phyloP scores from a whole-genome alignment of 2,797 vertebrate genomes.

The Tinamus major region DNA sequence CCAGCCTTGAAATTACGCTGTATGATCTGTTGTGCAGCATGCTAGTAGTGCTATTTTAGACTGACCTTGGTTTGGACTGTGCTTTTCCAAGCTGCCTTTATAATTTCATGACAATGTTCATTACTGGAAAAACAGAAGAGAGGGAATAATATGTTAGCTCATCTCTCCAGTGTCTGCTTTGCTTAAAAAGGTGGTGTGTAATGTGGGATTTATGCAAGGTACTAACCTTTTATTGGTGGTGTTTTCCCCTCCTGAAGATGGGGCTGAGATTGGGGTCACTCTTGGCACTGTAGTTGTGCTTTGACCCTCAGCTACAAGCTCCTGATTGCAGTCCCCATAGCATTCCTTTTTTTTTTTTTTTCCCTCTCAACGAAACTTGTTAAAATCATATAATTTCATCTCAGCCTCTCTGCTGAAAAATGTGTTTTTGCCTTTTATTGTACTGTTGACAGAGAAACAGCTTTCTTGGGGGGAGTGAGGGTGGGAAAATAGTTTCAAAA shows the following conservation, averaged over 20 bases:
- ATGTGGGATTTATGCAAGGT: neutral
- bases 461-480: neutral
- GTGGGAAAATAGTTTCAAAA: neutral
- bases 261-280: neutral
- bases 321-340: neutral
- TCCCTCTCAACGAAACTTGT: too few relatives aligned
- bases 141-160: neutral
- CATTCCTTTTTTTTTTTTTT: neutral
- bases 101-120: neutral
- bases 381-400: neutral
- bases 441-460: neutral
- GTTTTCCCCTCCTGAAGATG: neutral
- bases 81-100: neutral
- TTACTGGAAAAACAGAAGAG: neutral
- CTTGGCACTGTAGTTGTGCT: neutral
- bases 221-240: neutral
- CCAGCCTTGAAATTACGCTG: neutral
- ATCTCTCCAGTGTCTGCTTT: neutral
- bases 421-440: neutral
- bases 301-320: neutral
- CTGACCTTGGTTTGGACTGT: neutral
- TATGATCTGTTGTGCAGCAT: accelerated
- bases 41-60: neutral
- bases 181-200: accelerated
- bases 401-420: neutral